Percentiles rank a stretch among this genome's conserved stretches.
These are phyloP conservation scores for Silurus glanis DNA, from an alignment of 2,113 vertebrate species.

Conservation along the genomic window DNA sequence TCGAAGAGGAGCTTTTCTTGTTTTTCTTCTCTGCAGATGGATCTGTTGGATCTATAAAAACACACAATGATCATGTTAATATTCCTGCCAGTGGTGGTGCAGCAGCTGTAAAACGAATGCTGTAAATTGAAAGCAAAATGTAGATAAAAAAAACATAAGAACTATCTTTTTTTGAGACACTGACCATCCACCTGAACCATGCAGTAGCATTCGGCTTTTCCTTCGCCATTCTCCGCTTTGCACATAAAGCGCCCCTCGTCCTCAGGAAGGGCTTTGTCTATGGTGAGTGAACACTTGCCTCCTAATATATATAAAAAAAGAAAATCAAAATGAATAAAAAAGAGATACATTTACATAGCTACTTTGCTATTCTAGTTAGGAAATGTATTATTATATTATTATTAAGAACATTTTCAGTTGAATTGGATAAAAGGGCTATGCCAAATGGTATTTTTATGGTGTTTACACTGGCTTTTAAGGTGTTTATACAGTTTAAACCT, in stretches of 20 bases:
- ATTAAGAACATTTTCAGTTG: not conserved
- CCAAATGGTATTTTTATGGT: slow-evolving; percentile 38
- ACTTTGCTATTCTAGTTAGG: not conserved
- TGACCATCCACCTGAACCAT: slow-evolving; percentile 89
- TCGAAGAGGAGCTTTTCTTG: slow-evolving; percentile 43
- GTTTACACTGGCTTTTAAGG: not conserved
- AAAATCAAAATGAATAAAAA: not conserved
- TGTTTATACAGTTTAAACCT: too few species aligned
- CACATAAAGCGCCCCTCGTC: slow-evolving; percentile 89
- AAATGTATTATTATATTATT: not conserved
- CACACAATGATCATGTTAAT: not conserved
- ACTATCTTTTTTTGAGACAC: slow-evolving; percentile 40
- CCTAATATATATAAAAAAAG: slow-evolving; percentile 66
- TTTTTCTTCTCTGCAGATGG: slow-evolving; percentile 51
- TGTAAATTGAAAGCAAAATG: not conserved
- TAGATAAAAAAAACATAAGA: not conserved
- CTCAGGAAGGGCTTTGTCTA: slow-evolving; percentile 89
- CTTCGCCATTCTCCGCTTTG: slow-evolving; percentile 79
- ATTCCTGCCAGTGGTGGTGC: not conserved
- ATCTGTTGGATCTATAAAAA: slow-evolving; percentile 45
- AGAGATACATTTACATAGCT: not conserved
- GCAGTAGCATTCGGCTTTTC: slow-evolving; percentile 82
- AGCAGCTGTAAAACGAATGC: not conserved
- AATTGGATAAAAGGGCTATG: not conserved
- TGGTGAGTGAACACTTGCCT: slow-evolving; percentile 82